These are phyloP conservation scores for Variabilichromis moorii DNA, from an alignment of 2,113 vertebrate species.

Conservation along the genomic window DNA sequence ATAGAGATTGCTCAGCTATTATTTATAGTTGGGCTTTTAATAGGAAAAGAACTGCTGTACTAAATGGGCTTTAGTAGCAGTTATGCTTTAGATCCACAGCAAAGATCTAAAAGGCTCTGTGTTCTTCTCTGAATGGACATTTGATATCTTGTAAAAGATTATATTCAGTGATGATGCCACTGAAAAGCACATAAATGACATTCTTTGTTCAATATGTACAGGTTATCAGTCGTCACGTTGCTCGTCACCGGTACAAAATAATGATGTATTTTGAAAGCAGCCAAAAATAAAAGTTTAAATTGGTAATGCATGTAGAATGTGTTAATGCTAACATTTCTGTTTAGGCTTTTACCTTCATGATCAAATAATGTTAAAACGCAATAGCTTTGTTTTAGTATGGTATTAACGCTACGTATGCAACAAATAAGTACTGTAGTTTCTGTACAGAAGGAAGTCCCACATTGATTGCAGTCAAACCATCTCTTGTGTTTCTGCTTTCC, in stretches of 20 bases:
- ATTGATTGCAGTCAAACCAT: not conserved
- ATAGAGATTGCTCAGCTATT: not conserved
- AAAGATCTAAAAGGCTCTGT: not conserved
- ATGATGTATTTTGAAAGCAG: not conserved
- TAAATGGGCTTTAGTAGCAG: not conserved
- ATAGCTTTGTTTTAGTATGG: not conserved
- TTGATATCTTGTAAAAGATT: not conserved
- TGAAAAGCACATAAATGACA: not conserved
- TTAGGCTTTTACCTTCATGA: not conserved
- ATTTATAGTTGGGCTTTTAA: not conserved
- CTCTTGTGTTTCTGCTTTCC: not conserved
- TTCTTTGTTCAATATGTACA: not conserved
- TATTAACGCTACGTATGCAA: not conserved
- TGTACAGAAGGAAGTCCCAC: not conserved
- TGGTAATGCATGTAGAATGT: slow-evolving; percentile 16
- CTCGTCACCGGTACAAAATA: not conserved
- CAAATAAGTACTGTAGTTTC: not conserved
- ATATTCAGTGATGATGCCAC: not conserved
- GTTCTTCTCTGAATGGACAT: not conserved
- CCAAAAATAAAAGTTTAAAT: not conserved
- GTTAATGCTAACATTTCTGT: not conserved
- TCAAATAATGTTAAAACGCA: not conserved
- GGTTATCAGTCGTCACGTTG: not conserved
- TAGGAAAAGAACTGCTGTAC: not conserved
- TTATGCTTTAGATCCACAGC: not conserved